Base-by-base conservation (phyloP, 1,140 invertebrate species). In the Diachasmimorpha longicaudata region DNA sequence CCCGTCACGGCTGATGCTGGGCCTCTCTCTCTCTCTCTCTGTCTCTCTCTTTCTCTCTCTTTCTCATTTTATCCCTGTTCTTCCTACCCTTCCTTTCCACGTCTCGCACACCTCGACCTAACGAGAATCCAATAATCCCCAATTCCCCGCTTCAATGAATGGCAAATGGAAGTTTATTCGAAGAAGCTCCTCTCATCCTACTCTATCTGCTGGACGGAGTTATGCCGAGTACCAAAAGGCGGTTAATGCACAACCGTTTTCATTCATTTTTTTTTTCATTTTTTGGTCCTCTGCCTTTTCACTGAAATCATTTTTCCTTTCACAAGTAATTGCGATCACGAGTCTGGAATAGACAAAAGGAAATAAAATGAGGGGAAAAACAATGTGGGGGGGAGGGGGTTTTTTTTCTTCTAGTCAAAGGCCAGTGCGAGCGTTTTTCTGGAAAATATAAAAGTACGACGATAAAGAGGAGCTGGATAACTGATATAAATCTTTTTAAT, bases 121-220 rank as follows among this genome's bases (percentile, higher is more conserved):
- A 85, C 82, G 83, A 85, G 82, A 85, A 85, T 84, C 84, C 84
- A 84, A 85, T 85, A 85, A 85, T 85, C 82, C 81, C 78, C 82
- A 84, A 85, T 85, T 84, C 82, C 82, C 58, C 77, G 79, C 81
- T 77, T 80, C 81, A 80, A 80, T 83, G 82, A 80, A 77, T 82
- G 58, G 70, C 81, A 83, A 83, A 85, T 84, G 82, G 80, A 84
- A 85, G 83, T 85, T 85, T 84, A 83, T 85, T 80, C 80, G 83
- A 83, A 79, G 83, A 79, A 76, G 66, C 77, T 70, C 58, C 58
- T 25, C 58, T 63, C 58, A 23, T 63, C 23, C 58, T 11, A 63
- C 58, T 25, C 11, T 10, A 68, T 42, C 39, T 42, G 39, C 39
- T 8, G 36, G 14, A 68, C 14, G 31, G 36, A 37, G 36, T 37